phyloP scores from a whole-genome alignment of 37 sponge, comb jelly and placozoan genomes.

The Amphimedon queenslandica region DNA sequence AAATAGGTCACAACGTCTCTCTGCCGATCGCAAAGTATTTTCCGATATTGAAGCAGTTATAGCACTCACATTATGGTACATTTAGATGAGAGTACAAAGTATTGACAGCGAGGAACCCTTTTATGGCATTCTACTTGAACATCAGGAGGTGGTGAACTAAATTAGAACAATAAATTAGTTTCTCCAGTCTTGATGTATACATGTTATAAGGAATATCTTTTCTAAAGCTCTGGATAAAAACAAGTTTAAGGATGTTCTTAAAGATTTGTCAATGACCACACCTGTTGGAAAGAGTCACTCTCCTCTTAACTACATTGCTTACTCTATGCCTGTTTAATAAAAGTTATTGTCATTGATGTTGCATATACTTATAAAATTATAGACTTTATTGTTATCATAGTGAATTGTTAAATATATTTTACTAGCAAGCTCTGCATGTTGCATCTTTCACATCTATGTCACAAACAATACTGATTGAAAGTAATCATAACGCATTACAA shows the following conservation, averaged over 20 bases:
- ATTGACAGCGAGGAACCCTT: neutral
- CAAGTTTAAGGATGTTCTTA: conserved; percentile 12
- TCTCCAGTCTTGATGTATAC: no score
- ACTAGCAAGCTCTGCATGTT: no score
- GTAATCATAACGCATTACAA: no score
- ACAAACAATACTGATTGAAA: no score
- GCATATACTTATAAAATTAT: no score
- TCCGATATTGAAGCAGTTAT: neutral
- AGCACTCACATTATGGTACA: neutral
- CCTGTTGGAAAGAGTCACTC: neutral
- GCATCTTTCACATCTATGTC: no score
- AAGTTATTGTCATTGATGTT: no score
- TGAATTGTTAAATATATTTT: no score
- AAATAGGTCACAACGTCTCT: conserved; percentile 9
- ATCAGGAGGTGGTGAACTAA: neutral
- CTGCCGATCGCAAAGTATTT: neutral
- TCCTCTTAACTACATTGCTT: neutral
- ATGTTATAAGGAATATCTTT: conserved; percentile 1
- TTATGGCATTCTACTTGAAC: neutral
- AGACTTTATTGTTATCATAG: no score
- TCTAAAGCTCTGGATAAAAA: conserved; percentile 20
- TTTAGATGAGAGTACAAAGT: neutral
- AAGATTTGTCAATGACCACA: neutral
- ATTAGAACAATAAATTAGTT: neutral
- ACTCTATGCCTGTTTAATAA: neutral